phyloP scores from a whole-genome alignment of 1,140 invertebrate genomes.

The Dinothrombium tinctorium region DNA sequence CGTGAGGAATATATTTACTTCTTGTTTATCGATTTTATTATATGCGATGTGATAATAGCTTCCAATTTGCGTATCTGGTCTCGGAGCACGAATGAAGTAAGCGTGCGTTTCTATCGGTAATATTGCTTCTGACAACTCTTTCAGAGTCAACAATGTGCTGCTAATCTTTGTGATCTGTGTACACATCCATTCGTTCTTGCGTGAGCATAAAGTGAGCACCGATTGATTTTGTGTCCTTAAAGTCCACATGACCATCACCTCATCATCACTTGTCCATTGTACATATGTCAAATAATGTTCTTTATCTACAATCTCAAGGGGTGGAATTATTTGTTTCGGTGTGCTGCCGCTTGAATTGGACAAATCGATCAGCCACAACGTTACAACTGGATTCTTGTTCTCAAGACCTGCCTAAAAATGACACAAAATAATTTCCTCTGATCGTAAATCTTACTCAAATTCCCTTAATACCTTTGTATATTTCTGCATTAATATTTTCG shows the following conservation, averaged over 20 bases:
- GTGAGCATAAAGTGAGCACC: constrained; percentile 1
- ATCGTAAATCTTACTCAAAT: too few relatives aligned
- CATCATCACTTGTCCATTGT: constrained; percentile 3
- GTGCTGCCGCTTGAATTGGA: too few relatives aligned
- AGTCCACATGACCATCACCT: constrained; percentile 8
- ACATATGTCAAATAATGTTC: constrained; percentile 9
- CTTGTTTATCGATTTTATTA: background rate
- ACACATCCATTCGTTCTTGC: constrained; percentile 3
- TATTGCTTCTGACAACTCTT: background rate
- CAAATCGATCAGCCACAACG: too few relatives aligned
- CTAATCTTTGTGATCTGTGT: background rate
- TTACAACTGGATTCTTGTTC: too few relatives aligned
- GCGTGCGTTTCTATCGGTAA: background rate
- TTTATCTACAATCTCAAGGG: background rate
- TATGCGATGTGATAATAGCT: constrained; percentile 1
- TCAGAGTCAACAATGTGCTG: background rate
- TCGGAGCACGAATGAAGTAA: constrained; percentile 1
- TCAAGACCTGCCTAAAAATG: too few relatives aligned
- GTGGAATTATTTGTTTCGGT: too few relatives aligned
- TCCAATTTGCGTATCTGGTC: constrained; percentile 2
- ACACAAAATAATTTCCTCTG: too few relatives aligned
- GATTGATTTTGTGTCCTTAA: constrained; percentile 6
- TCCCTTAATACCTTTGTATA: too few relatives aligned
- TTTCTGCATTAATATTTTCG: too few relatives aligned
- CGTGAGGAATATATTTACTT: background rate